Evolutionary conservation across 2,888 invertebrate species (phyloP), one percentile per base, ranked within the genome.

Genomic region (Perdita meconis): DNA sequence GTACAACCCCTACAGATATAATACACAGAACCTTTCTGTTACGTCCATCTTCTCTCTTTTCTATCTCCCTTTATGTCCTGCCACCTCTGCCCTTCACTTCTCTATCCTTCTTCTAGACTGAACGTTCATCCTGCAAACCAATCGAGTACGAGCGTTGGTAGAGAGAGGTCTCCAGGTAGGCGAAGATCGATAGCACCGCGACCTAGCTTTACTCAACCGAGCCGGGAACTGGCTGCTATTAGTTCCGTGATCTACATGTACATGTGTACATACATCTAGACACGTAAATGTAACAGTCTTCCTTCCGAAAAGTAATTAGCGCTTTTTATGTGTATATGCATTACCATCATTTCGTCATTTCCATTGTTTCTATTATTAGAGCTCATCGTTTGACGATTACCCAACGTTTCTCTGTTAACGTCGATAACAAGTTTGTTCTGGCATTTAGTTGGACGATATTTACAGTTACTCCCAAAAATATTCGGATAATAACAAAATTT

Each of bases 101-200:
- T 44, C 53, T 53, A 56, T 57, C 61, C 67, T 73, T 57, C 67
- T 73, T 53, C 67, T 68, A 79, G 74, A 64, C 66, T 70, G 74
- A 68, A 69, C 60, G 75, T 51, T 85, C 84, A 78, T 84, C 80
- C 82, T 82, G 80, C 73, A 61, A 83, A 65, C 65, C 75, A 74
- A 61, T 84, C 66, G 69, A 66, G 71, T 78, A 75, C 63, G 67
- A 78, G 70, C 65, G 75, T 76, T 77, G 80, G 80, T 82, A 80
- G 83, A 78, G 80, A 84, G 87, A 87, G 87, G 87, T 78, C 78
- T 84, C 85, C 90, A 90, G 90, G 90, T 90, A 87, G 90, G 87
- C 84, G 86, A 86, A 88, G 90, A 91, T 90, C 91, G 91, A 91
- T 91, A 91, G 88, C 86, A 88, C 87, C 84, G 85, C 88, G 81